A percentile compares a stretch with the other conserved stretches of the same genome.
phyloP scores from a whole-genome alignment of 2,888 invertebrate species.

The Meteorus colon region DNA sequence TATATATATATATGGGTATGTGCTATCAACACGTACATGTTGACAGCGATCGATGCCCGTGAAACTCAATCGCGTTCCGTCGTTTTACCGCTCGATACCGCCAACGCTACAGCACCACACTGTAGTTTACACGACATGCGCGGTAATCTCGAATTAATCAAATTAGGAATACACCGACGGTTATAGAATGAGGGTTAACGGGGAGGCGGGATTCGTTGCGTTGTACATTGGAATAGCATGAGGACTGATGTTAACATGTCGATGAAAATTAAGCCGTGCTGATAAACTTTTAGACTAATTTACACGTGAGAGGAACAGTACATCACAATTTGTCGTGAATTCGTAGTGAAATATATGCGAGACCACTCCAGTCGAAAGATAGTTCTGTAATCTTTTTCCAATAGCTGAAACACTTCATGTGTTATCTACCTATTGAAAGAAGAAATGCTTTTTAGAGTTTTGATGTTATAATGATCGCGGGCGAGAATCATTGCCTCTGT shows the following conservation, averaged over 20 bases:
- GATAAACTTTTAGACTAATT: not conserved
- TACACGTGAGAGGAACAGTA: not conserved
- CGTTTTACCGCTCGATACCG: slow-evolving; percentile 43
- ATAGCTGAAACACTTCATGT: no score
- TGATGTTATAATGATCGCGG: no score
- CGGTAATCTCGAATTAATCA: slow-evolving; percentile 59
- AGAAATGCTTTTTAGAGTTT: no score
- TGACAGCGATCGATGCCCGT: slow-evolving; percentile 31
- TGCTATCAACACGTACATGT: slow-evolving; percentile 11
- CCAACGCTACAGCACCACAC: slow-evolving; percentile 30
- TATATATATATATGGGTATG: not conserved
- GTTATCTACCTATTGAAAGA: no score
- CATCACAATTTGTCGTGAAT: no score
- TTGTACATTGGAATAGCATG: slow-evolving; percentile 42
- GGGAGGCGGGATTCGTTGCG: not conserved
- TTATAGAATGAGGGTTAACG: not conserved
- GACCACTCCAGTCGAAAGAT: no score
- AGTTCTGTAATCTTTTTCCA: no score
- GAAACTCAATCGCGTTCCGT: slow-evolving; percentile 46
- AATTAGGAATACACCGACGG: slow-evolving; percentile 52
- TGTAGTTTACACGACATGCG: slow-evolving; percentile 47
- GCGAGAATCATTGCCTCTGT: no score
- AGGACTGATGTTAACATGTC: slow-evolving; percentile 28
- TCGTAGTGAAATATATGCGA: no score
- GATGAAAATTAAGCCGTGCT: slow-evolving; percentile 12